Conservation (phyloP, 2,113 vertebrate species). For the Beaufortia kweichowensis region DNA sequence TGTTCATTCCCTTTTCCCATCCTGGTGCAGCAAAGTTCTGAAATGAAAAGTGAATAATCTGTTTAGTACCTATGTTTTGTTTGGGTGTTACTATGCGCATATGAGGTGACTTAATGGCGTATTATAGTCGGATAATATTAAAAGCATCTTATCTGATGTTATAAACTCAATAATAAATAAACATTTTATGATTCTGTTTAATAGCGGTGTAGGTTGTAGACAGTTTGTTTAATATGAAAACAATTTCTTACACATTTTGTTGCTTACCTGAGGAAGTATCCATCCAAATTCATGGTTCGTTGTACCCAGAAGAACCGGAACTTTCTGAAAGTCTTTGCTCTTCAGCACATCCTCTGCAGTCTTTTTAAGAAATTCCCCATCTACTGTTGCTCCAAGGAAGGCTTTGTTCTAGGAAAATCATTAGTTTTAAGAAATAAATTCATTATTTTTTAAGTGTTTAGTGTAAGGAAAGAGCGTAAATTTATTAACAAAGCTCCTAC, state of each 20-base stretch:
- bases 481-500: slow-evolving; percentile 45
- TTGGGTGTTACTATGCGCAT: too few species aligned
- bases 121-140: too few species aligned
- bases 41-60: neutral
- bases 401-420: slow-evolving; percentile 46
- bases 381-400: slow-evolving; percentile 65
- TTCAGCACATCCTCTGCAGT: slow-evolving; percentile 68
- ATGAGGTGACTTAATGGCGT: too few species aligned
- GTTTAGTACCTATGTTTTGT: too few species aligned
- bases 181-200: neutral
- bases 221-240: neutral
- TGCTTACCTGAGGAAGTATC: slow-evolving; percentile 66
- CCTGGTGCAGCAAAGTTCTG: slow-evolving; percentile 65
- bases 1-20: slow-evolving; percentile 72
- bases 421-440: neutral
- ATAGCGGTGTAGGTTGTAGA: too few species aligned
- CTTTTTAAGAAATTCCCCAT: slow-evolving; percentile 73
- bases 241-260: neutral
- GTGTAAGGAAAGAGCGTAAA: neutral
- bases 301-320: slow-evolving; percentile 77
- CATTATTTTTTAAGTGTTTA: neutral
- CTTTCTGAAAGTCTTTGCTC: slow-evolving; percentile 64
- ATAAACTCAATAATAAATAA: too few species aligned
- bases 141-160: too few species aligned
- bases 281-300: slow-evolving; percentile 82